phyloP scores from a whole-genome alignment of 2,888 invertebrate genomes.

The Eupithecia pulchellata region DNA sequence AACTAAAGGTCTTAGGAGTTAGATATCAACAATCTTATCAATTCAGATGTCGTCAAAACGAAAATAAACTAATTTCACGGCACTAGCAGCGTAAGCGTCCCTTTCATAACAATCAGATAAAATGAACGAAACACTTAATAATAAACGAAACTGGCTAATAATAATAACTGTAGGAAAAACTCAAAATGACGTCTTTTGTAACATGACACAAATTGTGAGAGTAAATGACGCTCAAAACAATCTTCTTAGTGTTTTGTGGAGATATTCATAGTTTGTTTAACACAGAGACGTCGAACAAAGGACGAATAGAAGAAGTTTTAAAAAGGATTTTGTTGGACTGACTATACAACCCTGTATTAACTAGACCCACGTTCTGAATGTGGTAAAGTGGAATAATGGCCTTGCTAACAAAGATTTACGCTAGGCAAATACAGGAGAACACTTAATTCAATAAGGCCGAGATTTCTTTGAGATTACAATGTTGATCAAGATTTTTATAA shows the following conservation, averaged over 20 bases:
- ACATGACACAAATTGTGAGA: background rate
- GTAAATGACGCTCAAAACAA: background rate
- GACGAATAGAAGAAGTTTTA: background rate
- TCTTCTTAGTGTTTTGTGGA: background rate
- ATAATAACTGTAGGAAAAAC: background rate
- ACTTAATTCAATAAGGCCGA: conserved; percentile 28
- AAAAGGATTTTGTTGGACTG: background rate
- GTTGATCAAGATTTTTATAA: background rate
- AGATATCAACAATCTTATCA: no score
- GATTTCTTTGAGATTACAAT: conserved; percentile 19
- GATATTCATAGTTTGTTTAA: no score
- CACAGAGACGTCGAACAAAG: no score
- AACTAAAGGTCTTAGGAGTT: background rate
- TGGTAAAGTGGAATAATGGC: conserved; percentile 42
- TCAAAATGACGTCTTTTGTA: background rate
- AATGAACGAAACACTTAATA: no score
- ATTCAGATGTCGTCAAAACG: background rate
- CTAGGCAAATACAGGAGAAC: conserved; percentile 31
- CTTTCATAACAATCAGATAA: no score
- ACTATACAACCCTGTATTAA: background rate
- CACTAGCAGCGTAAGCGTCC: no score
- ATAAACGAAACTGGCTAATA: no score
- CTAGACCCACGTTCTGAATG: conserved; percentile 42
- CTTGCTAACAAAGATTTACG: conserved; percentile 48
- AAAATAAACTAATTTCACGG: no score